Evolutionary conservation across 2,113 vertebrate species (phyloP).

Genomic region (Catharus minimus): DNA sequence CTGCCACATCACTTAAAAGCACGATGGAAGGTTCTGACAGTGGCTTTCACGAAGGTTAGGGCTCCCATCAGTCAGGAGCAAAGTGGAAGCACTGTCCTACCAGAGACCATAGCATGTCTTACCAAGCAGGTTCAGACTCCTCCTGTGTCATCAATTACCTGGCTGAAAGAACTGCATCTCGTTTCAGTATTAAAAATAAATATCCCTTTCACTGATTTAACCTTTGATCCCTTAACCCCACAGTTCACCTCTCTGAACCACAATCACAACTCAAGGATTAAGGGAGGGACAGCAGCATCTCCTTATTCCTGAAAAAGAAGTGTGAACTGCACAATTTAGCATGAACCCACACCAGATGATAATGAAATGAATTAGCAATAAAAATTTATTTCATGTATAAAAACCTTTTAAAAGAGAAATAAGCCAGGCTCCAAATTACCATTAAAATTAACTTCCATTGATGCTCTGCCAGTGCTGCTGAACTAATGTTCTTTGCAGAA

Average conservation of each 20-base stretch:
- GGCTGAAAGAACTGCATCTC: not conserved
- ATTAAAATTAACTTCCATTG: constrained; percentile 42
- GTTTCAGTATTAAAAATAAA: not conserved
- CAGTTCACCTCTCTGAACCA: not conserved
- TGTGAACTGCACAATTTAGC: not conserved
- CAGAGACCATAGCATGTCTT: not conserved
- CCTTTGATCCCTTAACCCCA: not conserved
- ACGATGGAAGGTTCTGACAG: not conserved
- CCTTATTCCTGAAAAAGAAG: not conserved
- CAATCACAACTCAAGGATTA: not conserved
- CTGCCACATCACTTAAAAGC: not conserved
- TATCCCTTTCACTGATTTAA: not conserved
- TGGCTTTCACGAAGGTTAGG: not conserved
- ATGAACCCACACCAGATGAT: not conserved
- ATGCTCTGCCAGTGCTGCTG: constrained; percentile 9
- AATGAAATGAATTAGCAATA: constrained; percentile 41
- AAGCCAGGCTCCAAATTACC: constrained; percentile 25
- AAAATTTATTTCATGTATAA: constrained; percentile 32
- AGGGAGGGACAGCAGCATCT: not conserved
- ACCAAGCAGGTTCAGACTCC: not conserved
- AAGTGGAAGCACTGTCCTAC: not conserved
- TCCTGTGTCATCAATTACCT: not conserved
- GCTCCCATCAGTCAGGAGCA: not conserved
- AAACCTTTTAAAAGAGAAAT: constrained; percentile 18
- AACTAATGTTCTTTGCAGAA: constrained; percentile 46